Evolutionary conservation across 2,113 vertebrate genomes (phyloP), one percentile per base, ranked within the genome.

Genomic region (Colinus virginianus): DNA sequence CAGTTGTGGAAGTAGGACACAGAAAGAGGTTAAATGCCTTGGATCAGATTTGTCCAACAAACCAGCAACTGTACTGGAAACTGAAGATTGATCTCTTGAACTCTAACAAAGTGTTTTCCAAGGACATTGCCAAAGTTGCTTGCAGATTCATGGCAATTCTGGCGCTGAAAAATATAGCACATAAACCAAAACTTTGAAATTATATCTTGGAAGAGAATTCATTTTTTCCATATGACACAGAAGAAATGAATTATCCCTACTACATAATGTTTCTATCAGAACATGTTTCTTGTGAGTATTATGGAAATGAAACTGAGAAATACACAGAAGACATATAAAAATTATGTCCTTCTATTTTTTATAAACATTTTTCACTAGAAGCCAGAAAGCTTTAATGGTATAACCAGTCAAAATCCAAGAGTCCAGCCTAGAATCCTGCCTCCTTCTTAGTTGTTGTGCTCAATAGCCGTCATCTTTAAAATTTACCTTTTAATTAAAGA

Each of bases 401-500:
- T 84, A 89, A 76, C 64, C 17, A 72, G n/a, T 7, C 22, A 69
- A 58, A 71, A 14, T 64, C n/a, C n/a, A 87, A 18, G 7, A 76
- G 42, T 43, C 46, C 70, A 32, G 10, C 78, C 23, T 26, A 71
- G 30, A n/a, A 30, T 64, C 21, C 16, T 64, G 59, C 38, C 38
- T 82, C 26, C 26, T 56, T 13, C 36, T 81, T 56, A 59, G 22
- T 21, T 90, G 42, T 48, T 84, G 13, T 43, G 6, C 19, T 53
- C 6, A 26, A 28, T 26, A 88, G 69, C 48, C 40, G 40, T 87
- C 15, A 76, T 67, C 13, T 66, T 45, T 69, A 58, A 82, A 92
- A 69, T 45, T 68, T 84, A 69, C 48, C 75, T 92, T 82, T 36
- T 70, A 62, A 68, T 93, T 89, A 74, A 89, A 89, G n/a, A 89